Percentiles rank a stretch among this genome's conserved stretches.
These are phyloP conservation scores for Nysson spinosus DNA, from an alignment of 2,888 invertebrate species.

Conservation along the genomic window DNA sequence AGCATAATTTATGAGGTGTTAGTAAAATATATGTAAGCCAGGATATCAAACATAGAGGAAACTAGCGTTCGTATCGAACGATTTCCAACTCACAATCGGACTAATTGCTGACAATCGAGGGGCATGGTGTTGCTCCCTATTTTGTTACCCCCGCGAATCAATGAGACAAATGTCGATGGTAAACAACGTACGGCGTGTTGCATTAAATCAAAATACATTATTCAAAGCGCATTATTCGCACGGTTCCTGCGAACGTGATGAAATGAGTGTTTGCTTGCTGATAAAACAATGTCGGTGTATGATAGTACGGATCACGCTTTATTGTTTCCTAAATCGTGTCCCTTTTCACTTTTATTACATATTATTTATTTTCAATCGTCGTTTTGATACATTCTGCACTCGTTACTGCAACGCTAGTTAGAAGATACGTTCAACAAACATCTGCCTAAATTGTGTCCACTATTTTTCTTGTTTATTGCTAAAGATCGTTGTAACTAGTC, in stretches of 20 bases:
- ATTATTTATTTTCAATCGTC: too few relatives aligned
- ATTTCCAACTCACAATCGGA: conserved; percentile 19
- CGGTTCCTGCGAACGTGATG: conserved; percentile 40
- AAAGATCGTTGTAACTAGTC: too few relatives aligned
- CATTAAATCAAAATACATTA: conserved; percentile 52
- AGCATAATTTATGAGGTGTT: not conserved
- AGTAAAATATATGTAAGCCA: conserved; percentile 9
- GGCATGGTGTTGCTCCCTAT: conserved; percentile 14
- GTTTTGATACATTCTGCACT: too few relatives aligned
- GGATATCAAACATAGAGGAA: conserved; percentile 10
- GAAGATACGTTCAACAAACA: too few relatives aligned
- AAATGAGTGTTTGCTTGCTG: conserved; percentile 34
- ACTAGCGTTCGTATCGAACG: conserved; percentile 24
- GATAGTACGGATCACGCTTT: not conserved
- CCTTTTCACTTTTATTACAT: not conserved
- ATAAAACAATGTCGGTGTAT: conserved; percentile 20
- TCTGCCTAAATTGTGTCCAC: too few relatives aligned
- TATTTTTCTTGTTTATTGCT: too few relatives aligned
- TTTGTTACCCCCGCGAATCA: conserved; percentile 33
- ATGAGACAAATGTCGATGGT: conserved; percentile 46
- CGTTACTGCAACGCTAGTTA: too few relatives aligned
- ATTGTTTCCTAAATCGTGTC: not conserved
- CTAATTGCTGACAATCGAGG: conserved; percentile 35
- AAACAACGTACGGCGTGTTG: conserved; percentile 27
- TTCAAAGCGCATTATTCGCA: conserved; percentile 36